A percentile compares a stretch with the other conserved stretches of the same genome.
These are phyloP conservation scores for Gadus chalcogrammus DNA, from an alignment of 2,113 vertebrate genomes.

Conservation along the genomic window DNA sequence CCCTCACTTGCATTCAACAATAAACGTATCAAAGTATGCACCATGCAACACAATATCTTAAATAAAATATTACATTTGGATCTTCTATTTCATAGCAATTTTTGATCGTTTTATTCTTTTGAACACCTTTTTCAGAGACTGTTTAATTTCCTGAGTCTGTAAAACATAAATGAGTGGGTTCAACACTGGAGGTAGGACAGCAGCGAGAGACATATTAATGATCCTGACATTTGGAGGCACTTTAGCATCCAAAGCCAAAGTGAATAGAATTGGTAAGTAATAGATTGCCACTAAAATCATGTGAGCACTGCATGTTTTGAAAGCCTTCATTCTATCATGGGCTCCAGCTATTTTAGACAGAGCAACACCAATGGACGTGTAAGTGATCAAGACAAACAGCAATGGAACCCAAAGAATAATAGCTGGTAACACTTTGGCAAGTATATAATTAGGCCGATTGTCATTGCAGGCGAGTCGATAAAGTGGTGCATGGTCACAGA, in stretches of 20 bases:
- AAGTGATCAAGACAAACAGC: constrained; percentile 32
- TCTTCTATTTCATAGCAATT: no score
- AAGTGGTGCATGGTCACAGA: constrained; percentile 47
- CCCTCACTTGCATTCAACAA: no score
- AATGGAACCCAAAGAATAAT: constrained; percentile 33
- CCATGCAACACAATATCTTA: no score
- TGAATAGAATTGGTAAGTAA: constrained; percentile 23
- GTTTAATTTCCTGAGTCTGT: constrained; percentile 37
- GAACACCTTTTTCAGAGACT: constrained; percentile 14
- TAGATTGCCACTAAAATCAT: constrained; percentile 26
- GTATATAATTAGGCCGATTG: constrained; percentile 11
- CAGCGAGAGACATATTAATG: constrained; percentile 61
- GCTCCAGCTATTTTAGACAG: constrained; percentile 23
- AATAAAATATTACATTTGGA: no score
- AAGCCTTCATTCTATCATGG: constrained; percentile 20
- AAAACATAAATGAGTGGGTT: constrained; percentile 49
- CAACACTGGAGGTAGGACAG: constrained; percentile 31
- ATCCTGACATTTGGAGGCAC: constrained; percentile 57
- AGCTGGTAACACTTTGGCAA: constrained; percentile 4
- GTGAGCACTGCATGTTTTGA: constrained; percentile 34
- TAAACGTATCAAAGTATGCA: no score
- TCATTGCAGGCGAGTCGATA: constrained; percentile 39
- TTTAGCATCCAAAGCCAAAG: constrained; percentile 7
- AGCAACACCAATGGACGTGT: constrained; percentile 39
- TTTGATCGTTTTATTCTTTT: constrained; percentile 17